Percentiles rank a stretch among this genome's conserved stretches.
phyloP scores from a whole-genome alignment of 2,888 invertebrate genomes.

The Cantharis rustica region DNA sequence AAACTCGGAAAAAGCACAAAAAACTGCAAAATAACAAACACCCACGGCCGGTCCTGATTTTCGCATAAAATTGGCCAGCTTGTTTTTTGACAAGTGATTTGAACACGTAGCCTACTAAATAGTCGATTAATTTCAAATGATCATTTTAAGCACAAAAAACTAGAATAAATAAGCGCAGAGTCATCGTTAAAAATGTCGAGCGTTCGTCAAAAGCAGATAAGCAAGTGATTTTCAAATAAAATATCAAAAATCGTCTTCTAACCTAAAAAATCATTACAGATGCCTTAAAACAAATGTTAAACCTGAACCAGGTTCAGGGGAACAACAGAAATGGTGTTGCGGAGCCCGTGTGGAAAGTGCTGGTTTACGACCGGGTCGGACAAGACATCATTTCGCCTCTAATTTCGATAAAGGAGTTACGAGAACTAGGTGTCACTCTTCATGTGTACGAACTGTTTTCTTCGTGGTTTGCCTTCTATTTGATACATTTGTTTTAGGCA shows the following conservation, averaged over 20 bases:
- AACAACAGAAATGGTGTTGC: slow-evolving; percentile 73
- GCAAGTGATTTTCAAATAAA: slow-evolving; percentile 55
- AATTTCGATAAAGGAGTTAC: slow-evolving; percentile 91
- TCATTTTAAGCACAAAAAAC: not conserved
- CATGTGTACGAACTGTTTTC: slow-evolving; percentile 79
- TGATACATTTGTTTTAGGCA: slow-evolving; percentile 62
- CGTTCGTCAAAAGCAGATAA: slow-evolving; percentile 73
- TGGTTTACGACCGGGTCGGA: slow-evolving; percentile 94
- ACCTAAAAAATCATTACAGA: slow-evolving; percentile 57
- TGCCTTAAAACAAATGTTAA: slow-evolving; percentile 94
- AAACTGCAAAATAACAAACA: too few species aligned
- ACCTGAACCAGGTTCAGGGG: slow-evolving; percentile 77
- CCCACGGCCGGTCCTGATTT: not conserved
- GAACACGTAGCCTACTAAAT: slow-evolving; percentile 22
- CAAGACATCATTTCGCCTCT: slow-evolving; percentile 98
- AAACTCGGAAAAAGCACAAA: too few species aligned
- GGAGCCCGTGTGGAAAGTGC: slow-evolving; percentile 95
- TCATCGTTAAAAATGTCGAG: slow-evolving; percentile 61
- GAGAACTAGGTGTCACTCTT: slow-evolving; percentile 95
- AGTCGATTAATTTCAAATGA: not conserved
- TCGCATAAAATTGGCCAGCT: not conserved
- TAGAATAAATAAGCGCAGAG: not conserved
- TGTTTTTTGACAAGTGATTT: slow-evolving; percentile 6
- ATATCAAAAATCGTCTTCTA: not conserved
- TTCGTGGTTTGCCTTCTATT: slow-evolving; percentile 9